Conservation (phyloP, 2,888 invertebrate genomes). For the Cantharis rustica region DNA sequence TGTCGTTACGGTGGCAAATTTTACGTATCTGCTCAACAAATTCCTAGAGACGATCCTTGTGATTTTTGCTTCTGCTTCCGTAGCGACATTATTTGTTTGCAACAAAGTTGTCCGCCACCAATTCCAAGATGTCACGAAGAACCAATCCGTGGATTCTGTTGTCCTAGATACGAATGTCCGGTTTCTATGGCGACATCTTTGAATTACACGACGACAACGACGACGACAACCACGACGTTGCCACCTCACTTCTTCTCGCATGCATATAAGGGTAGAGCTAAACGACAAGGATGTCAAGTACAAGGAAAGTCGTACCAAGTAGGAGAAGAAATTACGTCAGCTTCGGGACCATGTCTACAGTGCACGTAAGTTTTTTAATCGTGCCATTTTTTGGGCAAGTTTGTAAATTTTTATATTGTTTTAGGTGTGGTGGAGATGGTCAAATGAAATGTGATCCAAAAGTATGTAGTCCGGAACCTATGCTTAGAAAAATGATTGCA, state of each 20-base stretch:
- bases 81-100: conserved; percentile 92
- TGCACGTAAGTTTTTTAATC: conserved; percentile 79
- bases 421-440: conserved; percentile 88
- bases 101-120: conserved; percentile 94
- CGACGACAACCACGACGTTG: conserved; percentile 83
- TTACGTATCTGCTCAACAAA: conserved; percentile 93
- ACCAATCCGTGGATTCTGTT: conserved; percentile 91
- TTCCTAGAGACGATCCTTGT: conserved; percentile 92
- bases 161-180: conserved; percentile 92
- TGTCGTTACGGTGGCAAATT: conserved; percentile 92
- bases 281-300: conserved; percentile 82
- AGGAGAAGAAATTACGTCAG: conserved; percentile 82
- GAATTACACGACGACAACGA: conserved; percentile 85
- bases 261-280: conserved; percentile 76
- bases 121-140: conserved; percentile 91
- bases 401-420: conserved; percentile 43
- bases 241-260: conserved; percentile 84
- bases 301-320: conserved; percentile 83
- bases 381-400: not conserved
- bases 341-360: conserved; percentile 91
- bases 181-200: conserved; percentile 84
- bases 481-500: conserved; percentile 88
- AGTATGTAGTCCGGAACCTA: conserved; percentile 87
- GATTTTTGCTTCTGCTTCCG: conserved; percentile 97
- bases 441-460: conserved; percentile 95